These are phyloP conservation scores for Drosophila saltans DNA, from an alignment of 1,140 invertebrate species.

Conservation along the genomic window DNA sequence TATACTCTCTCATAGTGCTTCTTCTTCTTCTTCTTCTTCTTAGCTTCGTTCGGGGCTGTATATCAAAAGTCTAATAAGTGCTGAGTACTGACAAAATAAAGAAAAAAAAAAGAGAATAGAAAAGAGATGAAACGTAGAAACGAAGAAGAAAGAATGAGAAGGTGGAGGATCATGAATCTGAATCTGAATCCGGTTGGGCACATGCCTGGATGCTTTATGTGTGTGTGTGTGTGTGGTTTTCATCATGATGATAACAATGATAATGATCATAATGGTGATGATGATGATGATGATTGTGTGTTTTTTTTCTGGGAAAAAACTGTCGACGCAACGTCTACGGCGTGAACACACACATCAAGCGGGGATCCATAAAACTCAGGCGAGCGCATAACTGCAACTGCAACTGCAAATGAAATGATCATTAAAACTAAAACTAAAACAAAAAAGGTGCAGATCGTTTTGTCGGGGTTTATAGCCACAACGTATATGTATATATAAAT, in stretches of 20 bases:
- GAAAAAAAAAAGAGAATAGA: too few relatives aligned
- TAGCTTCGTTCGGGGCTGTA: slow-evolving; percentile 29
- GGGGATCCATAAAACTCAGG: slow-evolving; percentile 63
- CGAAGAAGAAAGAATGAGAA: background rate
- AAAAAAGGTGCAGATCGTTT: slow-evolving; percentile 59
- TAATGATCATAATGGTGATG: background rate
- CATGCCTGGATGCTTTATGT: slow-evolving; percentile 40
- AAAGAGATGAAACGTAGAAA: background rate
- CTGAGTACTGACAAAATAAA: slow-evolving; percentile 40
- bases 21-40: background rate
- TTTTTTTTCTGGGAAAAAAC: slow-evolving; percentile 77
- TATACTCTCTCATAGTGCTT: slow-evolving; percentile 32
- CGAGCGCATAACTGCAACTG: slow-evolving; percentile 70
- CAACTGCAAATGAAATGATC: slow-evolving; percentile 41
- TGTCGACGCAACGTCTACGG: slow-evolving; percentile 79
- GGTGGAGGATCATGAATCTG: slow-evolving; percentile 30
- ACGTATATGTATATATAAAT: slow-evolving; percentile 40
- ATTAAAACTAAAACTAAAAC: slow-evolving; percentile 46
- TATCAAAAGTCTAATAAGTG: slow-evolving; percentile 77
- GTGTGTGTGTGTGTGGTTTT: too few relatives aligned
- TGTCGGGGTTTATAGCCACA: slow-evolving; percentile 62
- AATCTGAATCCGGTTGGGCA: slow-evolving; percentile 52
- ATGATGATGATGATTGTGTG: slow-evolving; percentile 45
- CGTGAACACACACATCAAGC: slow-evolving; percentile 37
- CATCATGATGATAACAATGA: background rate